phyloP scores from a whole-genome alignment of 2,113 vertebrate species.

The Amia ocellicauda region DNA sequence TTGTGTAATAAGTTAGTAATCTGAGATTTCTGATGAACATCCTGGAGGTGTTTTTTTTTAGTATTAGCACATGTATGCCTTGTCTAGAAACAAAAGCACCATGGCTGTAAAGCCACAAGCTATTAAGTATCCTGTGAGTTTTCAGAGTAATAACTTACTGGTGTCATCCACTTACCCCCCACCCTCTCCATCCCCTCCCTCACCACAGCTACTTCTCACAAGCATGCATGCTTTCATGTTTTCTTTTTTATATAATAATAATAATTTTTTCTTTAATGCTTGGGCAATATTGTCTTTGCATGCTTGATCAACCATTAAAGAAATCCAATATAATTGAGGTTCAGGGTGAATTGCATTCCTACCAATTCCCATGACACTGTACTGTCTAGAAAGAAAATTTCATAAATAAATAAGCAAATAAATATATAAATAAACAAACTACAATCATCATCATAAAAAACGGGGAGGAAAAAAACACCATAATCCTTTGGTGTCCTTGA shows the following conservation, averaged over 20 bases:
- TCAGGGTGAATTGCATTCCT: slow-evolving; percentile 82
- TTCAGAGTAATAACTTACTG: too few relatives aligned
- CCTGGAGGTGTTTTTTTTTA: slow-evolving; percentile 15
- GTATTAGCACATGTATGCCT: too few relatives aligned
- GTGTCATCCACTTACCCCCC: too few relatives aligned
- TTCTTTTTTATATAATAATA: slow-evolving; percentile 72
- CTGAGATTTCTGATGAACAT: slow-evolving; percentile 49
- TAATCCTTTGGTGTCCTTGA: slow-evolving; percentile 64
- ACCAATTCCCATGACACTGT: slow-evolving; percentile 50
- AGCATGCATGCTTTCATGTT: slow-evolving; percentile 61
- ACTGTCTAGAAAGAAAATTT: slow-evolving; percentile 69
- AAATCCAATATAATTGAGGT: slow-evolving; percentile 84
- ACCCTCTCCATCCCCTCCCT: too few relatives aligned
- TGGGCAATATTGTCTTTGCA: slow-evolving; percentile 77
- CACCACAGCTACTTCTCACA: slow-evolving; percentile 44
- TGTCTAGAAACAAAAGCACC: too few relatives aligned
- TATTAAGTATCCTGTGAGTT: too few relatives aligned
- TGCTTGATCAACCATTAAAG: slow-evolving; percentile 97
- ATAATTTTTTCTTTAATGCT: slow-evolving; percentile 75
- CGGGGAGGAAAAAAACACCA: slow-evolving; percentile 57
- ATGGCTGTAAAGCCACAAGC: too few relatives aligned
- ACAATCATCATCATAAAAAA: slow-evolving; percentile 71
- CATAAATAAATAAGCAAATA: slow-evolving; percentile 46
- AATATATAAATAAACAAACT: slow-evolving; percentile 73
- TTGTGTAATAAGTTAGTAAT: slow-evolving; percentile 48